A percentile compares a stretch with the other conserved stretches of the same genome.
Evolutionary conservation across 1,140 invertebrate species (phyloP).

Genomic region (Leucophenga varia): DNA sequence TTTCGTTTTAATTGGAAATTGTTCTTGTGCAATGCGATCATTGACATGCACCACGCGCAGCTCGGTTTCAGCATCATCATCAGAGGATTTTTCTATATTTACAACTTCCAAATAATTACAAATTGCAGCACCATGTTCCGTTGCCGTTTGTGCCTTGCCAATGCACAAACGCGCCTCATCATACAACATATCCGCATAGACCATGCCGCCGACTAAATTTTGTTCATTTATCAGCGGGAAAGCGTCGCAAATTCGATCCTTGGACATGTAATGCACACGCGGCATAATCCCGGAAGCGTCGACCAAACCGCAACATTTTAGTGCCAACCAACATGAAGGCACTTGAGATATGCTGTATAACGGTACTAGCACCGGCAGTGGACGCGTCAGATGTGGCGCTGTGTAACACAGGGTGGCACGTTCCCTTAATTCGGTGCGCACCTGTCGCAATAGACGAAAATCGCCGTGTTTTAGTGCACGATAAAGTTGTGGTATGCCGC

Average conservation of each 20-base stretch:
- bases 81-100: no score
- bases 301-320: slow-evolving; percentile 10
- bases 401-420: not conserved
- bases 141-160: slow-evolving; percentile 7
- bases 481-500: slow-evolving; percentile 1
- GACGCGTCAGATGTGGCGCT: slow-evolving; percentile 5
- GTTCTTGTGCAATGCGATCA: no score
- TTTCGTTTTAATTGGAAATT: not conserved
- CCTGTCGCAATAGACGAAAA: not conserved
- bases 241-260: not conserved
- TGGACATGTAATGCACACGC: slow-evolving; percentile 2
- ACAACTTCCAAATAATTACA: slow-evolving; percentile 8
- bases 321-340: not conserved
- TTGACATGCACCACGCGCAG: not conserved
- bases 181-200: slow-evolving; percentile 9
- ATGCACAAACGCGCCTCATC: slow-evolving; percentile 13
- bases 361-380: slow-evolving; percentile 7
- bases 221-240: slow-evolving; percentile 5
- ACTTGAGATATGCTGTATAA: not conserved
- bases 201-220: not conserved
- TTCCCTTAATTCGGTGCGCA: slow-evolving; percentile 3
- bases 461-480: not conserved
- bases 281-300: not conserved
- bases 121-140: not conserved
- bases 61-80: not conserved